Evolutionary conservation across 2,113 vertebrate genomes (phyloP).

Genomic region (Orthonyx spaldingii): DNA sequence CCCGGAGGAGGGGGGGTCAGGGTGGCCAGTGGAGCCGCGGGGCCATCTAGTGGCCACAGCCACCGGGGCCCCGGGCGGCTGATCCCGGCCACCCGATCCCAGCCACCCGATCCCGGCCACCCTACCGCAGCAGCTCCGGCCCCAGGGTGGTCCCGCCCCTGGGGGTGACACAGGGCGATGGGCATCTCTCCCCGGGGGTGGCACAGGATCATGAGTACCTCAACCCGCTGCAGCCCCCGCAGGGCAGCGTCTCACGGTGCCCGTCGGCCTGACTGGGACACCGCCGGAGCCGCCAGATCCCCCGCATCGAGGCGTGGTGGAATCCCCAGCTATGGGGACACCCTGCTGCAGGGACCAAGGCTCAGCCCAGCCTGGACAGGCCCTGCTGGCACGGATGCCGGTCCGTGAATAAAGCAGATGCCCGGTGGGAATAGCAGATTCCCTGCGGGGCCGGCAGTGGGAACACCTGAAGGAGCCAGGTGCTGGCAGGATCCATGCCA

Average conservation of each 20-base stretch:
- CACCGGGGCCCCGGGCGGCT: not conserved
- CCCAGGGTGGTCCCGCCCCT: not conserved
- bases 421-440: not conserved
- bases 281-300: too few relatives aligned
- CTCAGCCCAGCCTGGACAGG: not conserved
- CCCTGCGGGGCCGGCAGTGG: not conserved
- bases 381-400: not conserved
- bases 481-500: not conserved
- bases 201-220: not conserved
- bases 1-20: not conserved
- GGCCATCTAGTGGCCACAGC: not conserved
- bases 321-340: not conserved
- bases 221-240: too few relatives aligned
- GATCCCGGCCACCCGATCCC: too few relatives aligned
- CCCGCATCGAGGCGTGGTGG: accelerated
- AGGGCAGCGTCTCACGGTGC: not conserved
- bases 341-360: not conserved
- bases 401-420: not conserved
- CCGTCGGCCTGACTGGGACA: not conserved
- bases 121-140: not conserved
- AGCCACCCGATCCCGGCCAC: too few relatives aligned
- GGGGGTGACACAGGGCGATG: accelerated
- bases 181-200: not conserved
- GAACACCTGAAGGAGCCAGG: not conserved
- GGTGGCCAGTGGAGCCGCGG: not conserved